Evolutionary conservation across 2,888 invertebrate genomes (phyloP).

Genomic region (Coleophora deauratella): DNA sequence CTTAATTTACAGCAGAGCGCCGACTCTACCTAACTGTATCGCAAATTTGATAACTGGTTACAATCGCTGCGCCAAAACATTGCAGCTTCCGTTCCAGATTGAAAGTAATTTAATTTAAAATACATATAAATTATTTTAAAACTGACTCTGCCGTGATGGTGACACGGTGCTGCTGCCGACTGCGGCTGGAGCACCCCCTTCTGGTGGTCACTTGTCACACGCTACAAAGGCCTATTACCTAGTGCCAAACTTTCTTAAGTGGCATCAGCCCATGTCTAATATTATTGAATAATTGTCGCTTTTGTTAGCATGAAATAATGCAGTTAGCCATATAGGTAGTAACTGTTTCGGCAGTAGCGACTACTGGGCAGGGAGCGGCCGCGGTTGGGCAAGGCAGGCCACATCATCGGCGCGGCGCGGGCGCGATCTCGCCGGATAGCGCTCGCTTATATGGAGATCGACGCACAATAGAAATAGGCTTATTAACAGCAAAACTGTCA

Average conservation of each 20-base stretch:
- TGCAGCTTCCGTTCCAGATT: no score
- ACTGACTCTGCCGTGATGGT: no score
- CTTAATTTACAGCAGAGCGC: no score
- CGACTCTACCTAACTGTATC: no score
- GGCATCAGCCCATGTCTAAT: no score
- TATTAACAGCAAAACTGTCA: slow-evolving; percentile 15
- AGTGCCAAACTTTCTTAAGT: neutral
- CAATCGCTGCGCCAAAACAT: no score
- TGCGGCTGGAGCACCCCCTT: neutral
- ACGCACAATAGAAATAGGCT: slow-evolving; percentile 11
- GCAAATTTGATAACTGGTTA: no score
- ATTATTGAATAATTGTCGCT: no score
- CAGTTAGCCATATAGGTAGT: no score
- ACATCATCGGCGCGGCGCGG: neutral
- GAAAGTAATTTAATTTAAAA: no score
- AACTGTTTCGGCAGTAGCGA: slow-evolving; percentile 1
- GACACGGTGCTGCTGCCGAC: neutral
- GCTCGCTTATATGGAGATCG: slow-evolving; percentile 15
- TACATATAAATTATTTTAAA: no score
- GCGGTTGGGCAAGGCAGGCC: neutral
- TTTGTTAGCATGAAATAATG: no score
- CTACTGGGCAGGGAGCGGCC: slow-evolving; percentile 1
- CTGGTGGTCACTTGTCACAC: neutral
- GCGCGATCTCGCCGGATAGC: neutral
- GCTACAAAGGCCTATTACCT: neutral